Evolutionary conservation across 1,140 invertebrate species (phyloP).

Genomic region (Linepithema humile): DNA sequence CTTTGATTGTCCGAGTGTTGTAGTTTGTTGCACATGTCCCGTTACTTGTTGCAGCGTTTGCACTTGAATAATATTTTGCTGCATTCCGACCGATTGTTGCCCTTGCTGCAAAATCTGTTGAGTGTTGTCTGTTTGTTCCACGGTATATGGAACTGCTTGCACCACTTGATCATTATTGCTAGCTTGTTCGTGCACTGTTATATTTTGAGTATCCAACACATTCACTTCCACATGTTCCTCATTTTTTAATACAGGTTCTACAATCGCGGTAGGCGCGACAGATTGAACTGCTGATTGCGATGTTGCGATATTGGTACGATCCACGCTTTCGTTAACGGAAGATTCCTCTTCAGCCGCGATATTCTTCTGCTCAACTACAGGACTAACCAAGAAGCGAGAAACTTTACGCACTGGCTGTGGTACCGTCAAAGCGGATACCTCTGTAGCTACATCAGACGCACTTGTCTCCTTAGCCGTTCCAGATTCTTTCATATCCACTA

Average conservation of each 20-base stretch:
- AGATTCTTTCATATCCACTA: slow-evolving; percentile 43
- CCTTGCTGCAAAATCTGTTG: slow-evolving; percentile 53
- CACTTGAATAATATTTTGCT: slow-evolving; percentile 59
- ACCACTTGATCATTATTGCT: slow-evolving; percentile 26
- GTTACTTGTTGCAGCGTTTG: slow-evolving; percentile 52
- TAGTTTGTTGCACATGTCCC: slow-evolving; percentile 69
- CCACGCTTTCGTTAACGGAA: slow-evolving; percentile 16
- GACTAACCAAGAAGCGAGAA: slow-evolving; percentile 92
- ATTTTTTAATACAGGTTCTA: slow-evolving; percentile 13
- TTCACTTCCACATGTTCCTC: slow-evolving; percentile 57
- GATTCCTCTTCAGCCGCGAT: slow-evolving; percentile 63
- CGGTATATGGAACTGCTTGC: slow-evolving; percentile 48
- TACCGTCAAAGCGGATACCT: slow-evolving; percentile 63
- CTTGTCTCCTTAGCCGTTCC: slow-evolving; percentile 52
- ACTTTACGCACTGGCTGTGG: slow-evolving; percentile 87
- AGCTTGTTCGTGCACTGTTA: slow-evolving; percentile 5
- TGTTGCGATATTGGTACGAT: slow-evolving; percentile 9
- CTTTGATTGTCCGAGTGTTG: slow-evolving; percentile 61
- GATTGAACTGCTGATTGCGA: slow-evolving; percentile 35
- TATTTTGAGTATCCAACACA: slow-evolving; percentile 45
- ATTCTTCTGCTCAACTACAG: slow-evolving; percentile 86
- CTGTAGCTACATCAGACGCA: slow-evolving; percentile 47
- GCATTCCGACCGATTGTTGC: slow-evolving; percentile 54
- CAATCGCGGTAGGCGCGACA: neutral
- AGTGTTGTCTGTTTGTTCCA: slow-evolving; percentile 59